Evolutionary conservation across 92 coral and sea anemone genomes (phyloP).

Genomic region (Phenganax stokvisi): DNA sequence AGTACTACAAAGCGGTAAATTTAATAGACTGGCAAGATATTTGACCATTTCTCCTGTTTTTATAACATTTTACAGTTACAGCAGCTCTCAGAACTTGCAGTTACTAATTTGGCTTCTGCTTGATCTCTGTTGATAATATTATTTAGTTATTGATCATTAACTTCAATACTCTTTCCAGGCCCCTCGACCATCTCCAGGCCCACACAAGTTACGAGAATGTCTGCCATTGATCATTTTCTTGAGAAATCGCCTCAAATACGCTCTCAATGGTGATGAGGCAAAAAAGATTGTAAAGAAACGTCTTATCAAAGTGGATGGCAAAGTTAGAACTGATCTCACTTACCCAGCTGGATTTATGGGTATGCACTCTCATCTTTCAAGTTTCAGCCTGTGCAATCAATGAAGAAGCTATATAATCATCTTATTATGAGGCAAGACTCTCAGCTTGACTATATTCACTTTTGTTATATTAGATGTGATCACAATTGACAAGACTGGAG

Average conservation of each 20-base stretch:
- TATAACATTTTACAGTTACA: neutral
- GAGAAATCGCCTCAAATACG: conserved; percentile 96
- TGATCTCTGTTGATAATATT: too few species aligned
- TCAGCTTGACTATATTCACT: neutral
- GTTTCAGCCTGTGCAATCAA: neutral
- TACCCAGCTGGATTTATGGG: conserved; percentile 98
- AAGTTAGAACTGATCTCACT: conserved; percentile 88
- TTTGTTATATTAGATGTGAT: conserved; percentile 60
- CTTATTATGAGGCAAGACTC: neutral
- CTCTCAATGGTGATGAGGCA: conserved; percentile 85
- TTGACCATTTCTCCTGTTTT: neutral
- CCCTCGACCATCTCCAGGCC: conserved; percentile 99
- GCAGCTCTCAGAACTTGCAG: too few species aligned
- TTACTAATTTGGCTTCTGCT: too few species aligned
- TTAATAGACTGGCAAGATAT: neutral
- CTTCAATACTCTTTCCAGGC: conserved; percentile 50
- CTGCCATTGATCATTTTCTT: conserved; percentile 84
- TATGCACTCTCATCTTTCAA: conserved; percentile 23
- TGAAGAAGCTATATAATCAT: neutral
- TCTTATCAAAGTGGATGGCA: conserved; percentile 93
- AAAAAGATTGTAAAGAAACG: conserved; percentile 91
- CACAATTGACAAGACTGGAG: conserved; percentile 92
- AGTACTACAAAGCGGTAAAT: neutral
- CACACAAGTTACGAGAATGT: conserved; percentile 95
- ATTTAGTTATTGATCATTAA: neutral